A percentile compares a stretch with the other conserved stretches of the same genome.
phyloP scores from a whole-genome alignment of 2,888 invertebrate species.

The Agrotis puta region DNA sequence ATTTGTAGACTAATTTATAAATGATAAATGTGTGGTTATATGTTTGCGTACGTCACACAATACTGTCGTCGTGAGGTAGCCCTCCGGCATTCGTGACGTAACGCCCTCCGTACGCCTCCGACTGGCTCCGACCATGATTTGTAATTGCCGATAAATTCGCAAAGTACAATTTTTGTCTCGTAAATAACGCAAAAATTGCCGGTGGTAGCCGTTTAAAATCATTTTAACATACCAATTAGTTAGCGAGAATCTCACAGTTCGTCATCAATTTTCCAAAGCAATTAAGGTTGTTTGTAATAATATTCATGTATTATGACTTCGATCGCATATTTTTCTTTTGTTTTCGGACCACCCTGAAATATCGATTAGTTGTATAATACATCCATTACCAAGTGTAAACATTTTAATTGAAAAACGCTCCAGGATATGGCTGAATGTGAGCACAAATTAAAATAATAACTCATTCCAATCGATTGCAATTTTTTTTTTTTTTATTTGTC shows the following conservation, averaged over 20 bases:
- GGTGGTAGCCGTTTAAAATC: slow-evolving; percentile 63
- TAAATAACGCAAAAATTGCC: slow-evolving; percentile 68
- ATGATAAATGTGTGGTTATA: slow-evolving; percentile 26
- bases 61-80: slow-evolving; percentile 27
- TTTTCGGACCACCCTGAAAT: slow-evolving; percentile 35
- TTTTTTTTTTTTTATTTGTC: neutral
- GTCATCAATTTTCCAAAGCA: slow-evolving; percentile 63
- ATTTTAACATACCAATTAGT: slow-evolving; percentile 69
- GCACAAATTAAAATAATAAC: slow-evolving; percentile 8
- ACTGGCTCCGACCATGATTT: slow-evolving; percentile 54
- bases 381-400: slow-evolving; percentile 10
- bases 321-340: slow-evolving; percentile 43
- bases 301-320: slow-evolving; percentile 53
- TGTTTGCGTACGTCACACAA: slow-evolving; percentile 21
- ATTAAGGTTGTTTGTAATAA: slow-evolving; percentile 59
- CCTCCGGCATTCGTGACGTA: slow-evolving; percentile 58
- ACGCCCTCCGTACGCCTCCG: slow-evolving; percentile 48
- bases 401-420: slow-evolving; percentile 7
- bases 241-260: slow-evolving; percentile 56
- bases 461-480: neutral
- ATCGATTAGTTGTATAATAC: slow-evolving; percentile 26
- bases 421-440: slow-evolving; percentile 17
- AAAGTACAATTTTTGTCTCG: slow-evolving; percentile 66
- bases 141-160: slow-evolving; percentile 65
- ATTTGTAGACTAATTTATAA: neutral